phyloP scores from a whole-genome alignment of 2,113 vertebrate species.

The Hyperopisus bebe region DNA sequence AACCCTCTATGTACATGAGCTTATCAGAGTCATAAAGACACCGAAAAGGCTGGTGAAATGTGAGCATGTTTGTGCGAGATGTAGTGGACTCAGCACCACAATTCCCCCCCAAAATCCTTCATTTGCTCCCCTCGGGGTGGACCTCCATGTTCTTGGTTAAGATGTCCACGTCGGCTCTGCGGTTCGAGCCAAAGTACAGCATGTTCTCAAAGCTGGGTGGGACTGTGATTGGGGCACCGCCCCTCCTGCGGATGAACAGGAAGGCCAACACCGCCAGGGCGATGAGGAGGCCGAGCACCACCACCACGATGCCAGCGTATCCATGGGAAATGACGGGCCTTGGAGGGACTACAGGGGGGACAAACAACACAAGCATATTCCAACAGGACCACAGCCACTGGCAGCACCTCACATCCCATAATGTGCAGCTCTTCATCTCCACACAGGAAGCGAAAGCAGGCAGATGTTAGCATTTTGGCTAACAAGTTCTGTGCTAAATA shows the following conservation, averaged over 20 bases:
- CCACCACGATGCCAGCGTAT: not conserved
- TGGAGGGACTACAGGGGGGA: not conserved
- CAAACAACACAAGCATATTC: not conserved
- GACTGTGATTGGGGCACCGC: not conserved
- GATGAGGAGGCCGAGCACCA: not conserved
- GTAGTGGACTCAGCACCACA: not conserved
- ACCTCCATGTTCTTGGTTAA: not conserved
- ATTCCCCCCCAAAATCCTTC: not conserved
- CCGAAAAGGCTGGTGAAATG: not conserved
- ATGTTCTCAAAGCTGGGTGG: constrained; percentile 2
- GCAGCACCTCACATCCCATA: not conserved
- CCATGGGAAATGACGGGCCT: not conserved
- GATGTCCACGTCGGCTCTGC: not conserved
- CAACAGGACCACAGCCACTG: not conserved
- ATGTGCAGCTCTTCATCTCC: not conserved
- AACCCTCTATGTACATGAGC: not conserved
- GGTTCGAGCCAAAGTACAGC: not conserved
- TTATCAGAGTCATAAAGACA: not conserved
- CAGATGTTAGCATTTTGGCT: not conserved
- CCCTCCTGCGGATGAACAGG: not conserved
- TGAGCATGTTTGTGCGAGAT: not conserved
- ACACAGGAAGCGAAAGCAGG: not conserved
- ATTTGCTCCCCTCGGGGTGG: not conserved
- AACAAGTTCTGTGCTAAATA: not conserved
- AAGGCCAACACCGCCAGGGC: not conserved